These are phyloP conservation scores for Odontothrips loti DNA, from an alignment of 2,888 invertebrate species.

Conservation along the genomic window DNA sequence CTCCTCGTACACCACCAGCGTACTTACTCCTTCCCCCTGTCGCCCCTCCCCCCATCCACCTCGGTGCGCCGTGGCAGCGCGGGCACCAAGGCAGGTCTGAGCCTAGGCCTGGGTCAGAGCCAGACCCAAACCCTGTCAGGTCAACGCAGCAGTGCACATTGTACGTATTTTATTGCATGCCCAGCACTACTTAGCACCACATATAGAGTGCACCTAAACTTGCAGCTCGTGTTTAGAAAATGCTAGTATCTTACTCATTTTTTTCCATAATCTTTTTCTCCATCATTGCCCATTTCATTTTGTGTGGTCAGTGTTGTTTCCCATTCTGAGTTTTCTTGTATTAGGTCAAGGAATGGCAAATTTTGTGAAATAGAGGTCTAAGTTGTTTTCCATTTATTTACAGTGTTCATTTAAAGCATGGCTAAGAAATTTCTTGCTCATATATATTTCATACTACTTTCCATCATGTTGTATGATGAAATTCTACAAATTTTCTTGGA, in stretches of 20 bases:
- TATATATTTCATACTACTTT: no score
- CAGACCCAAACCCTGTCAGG: constrained; percentile 31
- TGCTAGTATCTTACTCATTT: no score
- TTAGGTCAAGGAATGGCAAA: no score
- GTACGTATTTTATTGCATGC: constrained; percentile 23
- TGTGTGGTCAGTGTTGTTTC: neutral
- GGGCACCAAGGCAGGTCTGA: constrained; percentile 37
- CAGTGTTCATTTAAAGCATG: no score
- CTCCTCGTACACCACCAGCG: constrained; percentile 38
- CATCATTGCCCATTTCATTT: constrained; percentile 38
- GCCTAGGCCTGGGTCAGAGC: neutral
- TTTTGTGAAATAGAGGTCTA: no score
- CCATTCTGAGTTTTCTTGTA: no score
- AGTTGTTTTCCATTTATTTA: no score
- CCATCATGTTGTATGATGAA: no score
- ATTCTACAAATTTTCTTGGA: no score
- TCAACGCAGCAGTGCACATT: constrained; percentile 27
- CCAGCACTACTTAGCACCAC: neutral
- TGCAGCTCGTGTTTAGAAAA: neutral
- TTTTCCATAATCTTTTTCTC: constrained; percentile 36
- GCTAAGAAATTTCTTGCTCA: no score
- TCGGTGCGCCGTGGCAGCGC: constrained; percentile 39
- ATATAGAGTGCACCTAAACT: neutral
- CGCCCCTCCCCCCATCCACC: constrained; percentile 40
- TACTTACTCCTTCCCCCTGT: constrained; percentile 42